Evolutionary conservation across 2,113 vertebrate species (phyloP).

Genomic region (Delphinapterus leucas): DNA sequence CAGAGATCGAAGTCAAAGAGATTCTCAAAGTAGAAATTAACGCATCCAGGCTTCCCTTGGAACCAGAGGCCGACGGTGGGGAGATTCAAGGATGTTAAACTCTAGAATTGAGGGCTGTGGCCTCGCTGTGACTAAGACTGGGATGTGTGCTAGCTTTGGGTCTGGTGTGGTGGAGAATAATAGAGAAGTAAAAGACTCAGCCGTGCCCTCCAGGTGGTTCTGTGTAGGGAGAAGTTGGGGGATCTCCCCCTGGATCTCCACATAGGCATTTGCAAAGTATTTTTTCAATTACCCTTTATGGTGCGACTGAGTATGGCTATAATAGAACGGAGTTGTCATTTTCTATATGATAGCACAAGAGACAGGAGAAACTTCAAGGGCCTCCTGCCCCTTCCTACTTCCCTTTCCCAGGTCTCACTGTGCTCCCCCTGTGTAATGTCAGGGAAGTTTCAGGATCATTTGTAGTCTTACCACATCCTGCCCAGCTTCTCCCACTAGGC

Average conservation of each 20-base stretch:
- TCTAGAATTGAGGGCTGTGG: not conserved
- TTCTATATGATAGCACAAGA: not conserved
- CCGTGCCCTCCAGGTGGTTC: no score
- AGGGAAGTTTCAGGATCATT: accelerated
- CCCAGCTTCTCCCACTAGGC: not conserved
- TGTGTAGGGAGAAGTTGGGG: not conserved
- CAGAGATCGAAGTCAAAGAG: not conserved
- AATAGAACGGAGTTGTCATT: not conserved
- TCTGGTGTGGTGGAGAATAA: no score
- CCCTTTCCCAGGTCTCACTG: not conserved
- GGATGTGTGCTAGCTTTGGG: accelerated
- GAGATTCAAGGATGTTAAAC: not conserved
- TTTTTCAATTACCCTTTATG: not conserved
- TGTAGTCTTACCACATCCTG: not conserved
- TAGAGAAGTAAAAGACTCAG: not conserved
- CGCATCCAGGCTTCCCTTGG: not conserved
- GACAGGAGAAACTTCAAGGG: not conserved
- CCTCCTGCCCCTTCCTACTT: not conserved
- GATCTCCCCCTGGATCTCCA: not conserved
- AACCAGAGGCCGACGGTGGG: not conserved
- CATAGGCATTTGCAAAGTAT: no score
- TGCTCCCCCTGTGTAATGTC: accelerated
- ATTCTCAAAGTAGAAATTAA: not conserved
- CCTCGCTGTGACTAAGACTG: not conserved
- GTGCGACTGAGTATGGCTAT: not conserved